Percentiles rank a stretch among this genome's conserved stretches.
These are phyloP conservation scores for Oscheius sp. DNA, from an alignment of 2,888 invertebrate species.

Conservation along the genomic window DNA sequence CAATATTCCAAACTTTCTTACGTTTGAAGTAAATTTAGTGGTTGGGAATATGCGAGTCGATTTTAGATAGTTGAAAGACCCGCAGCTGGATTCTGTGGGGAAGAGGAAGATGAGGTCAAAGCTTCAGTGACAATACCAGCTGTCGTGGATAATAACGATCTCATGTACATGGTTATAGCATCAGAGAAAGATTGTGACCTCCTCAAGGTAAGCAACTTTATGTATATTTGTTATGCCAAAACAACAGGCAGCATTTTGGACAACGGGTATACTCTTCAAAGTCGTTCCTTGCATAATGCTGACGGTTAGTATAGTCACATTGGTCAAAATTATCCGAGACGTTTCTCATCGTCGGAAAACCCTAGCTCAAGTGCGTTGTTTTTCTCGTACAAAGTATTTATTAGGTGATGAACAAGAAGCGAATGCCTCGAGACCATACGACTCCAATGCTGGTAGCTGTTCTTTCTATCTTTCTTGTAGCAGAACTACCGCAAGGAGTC, in stretches of 20 bases:
- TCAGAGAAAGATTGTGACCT: constrained; percentile 49
- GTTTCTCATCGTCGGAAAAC: constrained; percentile 62
- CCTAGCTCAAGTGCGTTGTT: constrained; percentile 54
- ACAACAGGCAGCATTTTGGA: constrained; percentile 66
- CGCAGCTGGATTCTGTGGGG: constrained; percentile 31
- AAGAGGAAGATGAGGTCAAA: constrained; percentile 3
- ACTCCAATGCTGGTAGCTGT: constrained; percentile 70
- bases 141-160: constrained; percentile 21
- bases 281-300: constrained; percentile 68
- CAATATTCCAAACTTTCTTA: constrained; percentile 68
- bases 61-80: constrained; percentile 62
- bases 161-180: constrained; percentile 45
- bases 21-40: constrained; percentile 58
- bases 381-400: background rate
- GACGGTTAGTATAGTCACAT: constrained; percentile 65
- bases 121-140: background rate
- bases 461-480: constrained; percentile 65
- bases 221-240: background rate
- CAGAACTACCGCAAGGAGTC: constrained; percentile 67
- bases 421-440: constrained; percentile 68
- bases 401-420: constrained; percentile 67
- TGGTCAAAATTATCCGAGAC: constrained; percentile 67
- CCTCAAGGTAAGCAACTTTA: constrained; percentile 42
- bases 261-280: constrained; percentile 69
- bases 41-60: background rate